A percentile compares a stretch with the other conserved stretches of the same genome.
These are phyloP conservation scores for Theocolax elegans DNA, from an alignment of 1,140 invertebrate species.

Conservation along the genomic window DNA sequence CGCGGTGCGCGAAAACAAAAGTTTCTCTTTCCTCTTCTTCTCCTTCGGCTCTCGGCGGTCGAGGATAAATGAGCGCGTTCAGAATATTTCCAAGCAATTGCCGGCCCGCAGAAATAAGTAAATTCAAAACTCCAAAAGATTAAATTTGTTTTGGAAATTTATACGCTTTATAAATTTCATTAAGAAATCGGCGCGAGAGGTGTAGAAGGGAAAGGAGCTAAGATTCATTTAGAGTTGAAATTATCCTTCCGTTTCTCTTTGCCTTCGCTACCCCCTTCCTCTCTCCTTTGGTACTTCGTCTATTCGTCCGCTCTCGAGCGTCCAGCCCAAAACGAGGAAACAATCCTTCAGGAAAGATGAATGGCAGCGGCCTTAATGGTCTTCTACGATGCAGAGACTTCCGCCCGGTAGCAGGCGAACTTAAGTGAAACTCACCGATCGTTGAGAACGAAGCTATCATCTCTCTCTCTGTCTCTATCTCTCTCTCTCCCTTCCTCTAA, in stretches of 20 bases:
- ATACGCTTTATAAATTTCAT: constrained; percentile 40
- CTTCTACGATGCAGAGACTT: constrained; percentile 11
- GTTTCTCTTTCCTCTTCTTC: too few species aligned
- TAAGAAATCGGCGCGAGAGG: constrained; percentile 13
- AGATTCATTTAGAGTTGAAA: constrained; percentile 41
- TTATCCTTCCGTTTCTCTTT: constrained; percentile 29
- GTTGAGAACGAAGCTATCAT: constrained; percentile 12
- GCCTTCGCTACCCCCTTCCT: too few species aligned
- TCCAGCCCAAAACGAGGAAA: constrained; percentile 38
- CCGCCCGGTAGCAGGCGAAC: background rate
- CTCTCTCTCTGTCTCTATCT: background rate
- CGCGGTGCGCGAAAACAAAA: constrained; percentile 19
- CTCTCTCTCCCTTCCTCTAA: too few species aligned
- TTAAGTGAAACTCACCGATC: constrained; percentile 26
- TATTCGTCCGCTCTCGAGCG: background rate
- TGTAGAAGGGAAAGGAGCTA: background rate
- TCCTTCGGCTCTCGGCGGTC: too few species aligned
- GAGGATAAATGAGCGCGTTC: too few species aligned
- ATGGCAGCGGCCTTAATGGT: constrained; percentile 42
- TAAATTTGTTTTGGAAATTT: constrained; percentile 40
- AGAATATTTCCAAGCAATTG: constrained; percentile 14
- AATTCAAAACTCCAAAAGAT: constrained; percentile 28
- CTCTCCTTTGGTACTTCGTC: constrained; percentile 19
- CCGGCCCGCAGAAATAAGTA: constrained; percentile 10
- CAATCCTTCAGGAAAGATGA: constrained; percentile 43